Percentiles rank a stretch among this genome's conserved stretches.
Conservation (phyloP, 37 sponge, comb jelly and placozoan species). For the Beroe forskalii region DNA sequence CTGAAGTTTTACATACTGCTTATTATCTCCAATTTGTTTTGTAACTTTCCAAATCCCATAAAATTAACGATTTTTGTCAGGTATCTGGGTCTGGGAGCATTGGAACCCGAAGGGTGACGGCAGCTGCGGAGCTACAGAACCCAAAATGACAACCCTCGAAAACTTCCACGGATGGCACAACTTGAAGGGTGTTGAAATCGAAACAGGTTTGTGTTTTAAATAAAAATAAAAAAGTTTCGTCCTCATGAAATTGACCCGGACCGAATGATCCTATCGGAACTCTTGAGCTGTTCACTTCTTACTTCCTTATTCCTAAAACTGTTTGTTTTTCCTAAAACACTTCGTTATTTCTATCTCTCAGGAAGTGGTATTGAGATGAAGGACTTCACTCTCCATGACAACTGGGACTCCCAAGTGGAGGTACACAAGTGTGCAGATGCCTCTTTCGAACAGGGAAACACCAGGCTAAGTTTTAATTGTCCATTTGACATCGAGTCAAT, state of each 20-base stretch:
- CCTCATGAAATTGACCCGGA: too few relatives aligned
- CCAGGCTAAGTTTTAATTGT: slow-evolving; percentile 36
- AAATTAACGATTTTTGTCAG: too few relatives aligned
- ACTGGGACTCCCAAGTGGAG: slow-evolving; percentile 1
- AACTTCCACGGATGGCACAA: slow-evolving; percentile 80
- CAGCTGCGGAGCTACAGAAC: slow-evolving; percentile 67
- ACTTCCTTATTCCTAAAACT: too few relatives aligned
- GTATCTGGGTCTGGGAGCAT: slow-evolving; percentile 80
- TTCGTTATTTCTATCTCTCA: too few relatives aligned
- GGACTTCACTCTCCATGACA: slow-evolving; percentile 15
- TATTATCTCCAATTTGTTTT: too few relatives aligned
- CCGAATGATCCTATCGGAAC: too few relatives aligned
- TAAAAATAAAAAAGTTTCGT: too few relatives aligned
- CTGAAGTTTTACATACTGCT: too few relatives aligned
- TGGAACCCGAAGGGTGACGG: slow-evolving; percentile 75
- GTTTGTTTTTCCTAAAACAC: too few relatives aligned
- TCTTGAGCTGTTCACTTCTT: too few relatives aligned
- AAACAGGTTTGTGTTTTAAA: slow-evolving; percentile 43
- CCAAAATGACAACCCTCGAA: slow-evolving; percentile 69
- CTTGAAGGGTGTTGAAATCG: slow-evolving; percentile 83
- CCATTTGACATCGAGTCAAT: too few relatives aligned
- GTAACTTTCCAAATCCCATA: too few relatives aligned
- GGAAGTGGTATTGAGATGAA: slow-evolving; percentile 22
- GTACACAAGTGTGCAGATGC: slow-evolving; percentile 42
- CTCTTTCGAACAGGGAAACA: slow-evolving; percentile 18